Evolutionary conservation across 2,888 invertebrate genomes (phyloP), one percentile per base, ranked within the genome.

Genomic region (Dascillus cervinus): DNA sequence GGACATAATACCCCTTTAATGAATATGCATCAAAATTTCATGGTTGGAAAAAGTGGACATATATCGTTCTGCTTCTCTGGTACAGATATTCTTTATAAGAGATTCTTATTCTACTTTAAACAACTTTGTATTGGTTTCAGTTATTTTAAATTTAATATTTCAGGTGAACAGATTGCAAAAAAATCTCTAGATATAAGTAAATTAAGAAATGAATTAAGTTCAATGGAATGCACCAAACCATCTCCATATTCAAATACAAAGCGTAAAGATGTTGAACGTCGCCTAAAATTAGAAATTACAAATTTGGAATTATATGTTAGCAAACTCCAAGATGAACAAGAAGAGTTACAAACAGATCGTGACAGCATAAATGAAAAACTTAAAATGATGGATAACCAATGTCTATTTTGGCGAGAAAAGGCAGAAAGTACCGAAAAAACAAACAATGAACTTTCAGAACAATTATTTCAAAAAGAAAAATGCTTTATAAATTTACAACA

Each of bases 261-360:
- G 22, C 38, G 40, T 2, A 41, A 38, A 19, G 51, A 59, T 25
- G 40, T 49, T 12, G 56, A 63, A 23, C 52, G 53, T 10, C 49
- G 58, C 23, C 58, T 66, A 21, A 55, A 56, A 13, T 65, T 62
- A 12, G 73, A 77, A 52, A 58, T 79, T 15, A 61, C 70, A 32
- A 66, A 65, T 32, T 54, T 73, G 20, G 77, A 79, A 47, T 59
- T 67, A 23, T 66, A 69, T 15, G 60, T 77, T 6, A 52, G 66
- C 1, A 64, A 67, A 29, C 63, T 72, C 1, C 70, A 73, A 41
- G 60, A 57, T 25, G 70, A 72, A 43, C 52, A 75, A 9, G 70
- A 71, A n/a, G 67, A 72, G 32, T 53, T 71, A 1, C 62, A 65
- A 29, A 64, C 65, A 31, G 73, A 76, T 22, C 69, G 71, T 29